A percentile compares a stretch with the other conserved stretches of the same genome.
These are phyloP conservation scores for Polyploca ridens DNA, from an alignment of 2,888 invertebrate species.

Conservation along the genomic window DNA sequence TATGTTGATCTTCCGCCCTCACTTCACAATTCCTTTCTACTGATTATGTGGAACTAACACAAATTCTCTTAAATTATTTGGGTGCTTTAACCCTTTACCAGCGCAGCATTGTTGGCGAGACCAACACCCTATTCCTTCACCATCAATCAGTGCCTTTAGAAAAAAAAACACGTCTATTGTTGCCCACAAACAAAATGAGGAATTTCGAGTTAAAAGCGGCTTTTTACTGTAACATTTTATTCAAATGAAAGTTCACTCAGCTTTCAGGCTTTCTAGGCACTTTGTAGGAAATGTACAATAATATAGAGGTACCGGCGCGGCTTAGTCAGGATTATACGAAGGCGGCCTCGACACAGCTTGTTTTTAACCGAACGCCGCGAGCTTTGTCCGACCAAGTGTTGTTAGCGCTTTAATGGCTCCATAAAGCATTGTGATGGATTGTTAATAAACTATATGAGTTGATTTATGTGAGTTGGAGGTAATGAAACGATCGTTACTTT, in stretches of 20 bases:
- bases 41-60: background rate
- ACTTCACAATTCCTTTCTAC: no score
- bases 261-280: conserved; percentile 65
- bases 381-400: conserved; percentile 21
- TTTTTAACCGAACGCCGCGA: conserved; percentile 52
- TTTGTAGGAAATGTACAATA: conserved; percentile 64
- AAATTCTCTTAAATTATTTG: background rate
- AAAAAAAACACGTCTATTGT: conserved; percentile 1
- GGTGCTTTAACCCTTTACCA: conserved; percentile 2
- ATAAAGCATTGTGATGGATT: conserved; percentile 15
- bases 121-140: conserved; percentile 4
- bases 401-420: conserved; percentile 35
- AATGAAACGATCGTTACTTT: background rate
- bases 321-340: conserved; percentile 30
- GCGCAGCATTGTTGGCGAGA: background rate
- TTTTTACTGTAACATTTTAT: conserved; percentile 64
- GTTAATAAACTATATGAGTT: background rate
- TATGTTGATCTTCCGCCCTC: no score
- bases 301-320: conserved; percentile 38
- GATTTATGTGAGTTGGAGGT: background rate
- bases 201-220: conserved; percentile 24
- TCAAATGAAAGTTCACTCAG: conserved; percentile 64
- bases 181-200: conserved; percentile 10
- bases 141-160: background rate
- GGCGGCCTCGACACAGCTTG: conserved; percentile 36